Evolutionary conservation across 2,113 vertebrate genomes (phyloP), one percentile per base, ranked within the genome.

Genomic region (Clinocottus analis): DNA sequence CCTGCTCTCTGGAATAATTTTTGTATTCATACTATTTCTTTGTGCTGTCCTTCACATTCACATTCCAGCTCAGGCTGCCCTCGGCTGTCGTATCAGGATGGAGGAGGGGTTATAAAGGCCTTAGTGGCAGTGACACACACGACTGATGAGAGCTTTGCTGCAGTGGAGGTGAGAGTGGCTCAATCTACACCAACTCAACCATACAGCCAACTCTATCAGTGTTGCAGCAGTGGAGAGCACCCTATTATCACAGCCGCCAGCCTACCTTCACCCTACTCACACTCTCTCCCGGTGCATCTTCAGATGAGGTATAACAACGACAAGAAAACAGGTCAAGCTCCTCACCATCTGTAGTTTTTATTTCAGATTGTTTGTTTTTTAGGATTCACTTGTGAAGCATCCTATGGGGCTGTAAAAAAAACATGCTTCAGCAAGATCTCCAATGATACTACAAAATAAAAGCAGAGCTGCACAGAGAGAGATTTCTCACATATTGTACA

Each of bases 161-260:
- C 75, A 53, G 43, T 33, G 55, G 58, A 85, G 64, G 56, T 65
- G 72, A 64, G 45, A 71, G 79, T 11, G 51, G 55, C 76, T 79
- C 64, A 81, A 73, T 82, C 72, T 80, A 56, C 49, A 58, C 19
- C 77, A 78, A 79, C 27, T 85, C 80, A 77, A 79, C 75, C 77
- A 66, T 77, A 56, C 39, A 74, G 68, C 58, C 60, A 35, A 60
- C 65, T 81, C 82, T 60, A 81, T 87, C 80, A 82, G 56, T 19
- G 2, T 55, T 43, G 62, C 61, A 31, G 67, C 35, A 39, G 62
- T 0, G 31, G 60, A 78, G 76, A 68, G 53, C 72, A 47, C 7
- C 39, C 61, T 23, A 75, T 88, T 80, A 86, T 85, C 68, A 17
- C 74, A 43, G 59, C 69, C 39, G 56, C 51, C 64, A 56, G 59